Base-by-base conservation (phyloP, 2,888 invertebrate species). In the Danaus chrysippus region DNA sequence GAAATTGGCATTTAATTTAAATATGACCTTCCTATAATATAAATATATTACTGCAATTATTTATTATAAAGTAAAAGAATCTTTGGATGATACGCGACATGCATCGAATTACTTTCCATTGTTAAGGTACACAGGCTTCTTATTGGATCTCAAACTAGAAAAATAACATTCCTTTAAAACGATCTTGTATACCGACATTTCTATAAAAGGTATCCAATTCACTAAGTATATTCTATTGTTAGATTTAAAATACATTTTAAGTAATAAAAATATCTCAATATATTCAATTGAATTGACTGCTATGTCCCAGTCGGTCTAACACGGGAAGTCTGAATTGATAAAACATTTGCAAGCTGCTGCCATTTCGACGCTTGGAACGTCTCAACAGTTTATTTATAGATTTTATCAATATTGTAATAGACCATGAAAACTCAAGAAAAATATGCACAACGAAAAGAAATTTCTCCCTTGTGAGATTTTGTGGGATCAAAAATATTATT, bases 61-160 rank as follows among this genome's bases (percentile, higher is more conserved):
- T 34, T 5, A 34, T 34, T 8, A 34, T 6, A 34, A 34, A 34
- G 49, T 49, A 17, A 17, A 49, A 46, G 3, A 49, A 6, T 49
- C 15, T 49, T 17, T 49, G 11, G 49, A 10, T 49, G 49, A 49
- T 10, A 70, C 76, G 76, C 73, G 82, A 84, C 81, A 77, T 84
- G 83, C 75, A 73, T 73, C 75, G 77, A 82, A 84, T 83, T 78
- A 83, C 82, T 73, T 81, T 78, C 79, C 81, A 72, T 82, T 83
- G 81, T 81, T 74, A 75, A 3, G 70, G 71, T 70, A 70, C 63
- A 66, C 59, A 65, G 62, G 67, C 69, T 70, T 72, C 63, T 74
- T 79, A 79, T 81, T 78, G 77, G 80, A 71, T 76, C 72, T 72
- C 72, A 71, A 73, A 69, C 70, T 70, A 76, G 71, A 69, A 66